Base-by-base conservation (phyloP, 2,888 invertebrate genomes). In the Melanostoma mellinum region DNA sequence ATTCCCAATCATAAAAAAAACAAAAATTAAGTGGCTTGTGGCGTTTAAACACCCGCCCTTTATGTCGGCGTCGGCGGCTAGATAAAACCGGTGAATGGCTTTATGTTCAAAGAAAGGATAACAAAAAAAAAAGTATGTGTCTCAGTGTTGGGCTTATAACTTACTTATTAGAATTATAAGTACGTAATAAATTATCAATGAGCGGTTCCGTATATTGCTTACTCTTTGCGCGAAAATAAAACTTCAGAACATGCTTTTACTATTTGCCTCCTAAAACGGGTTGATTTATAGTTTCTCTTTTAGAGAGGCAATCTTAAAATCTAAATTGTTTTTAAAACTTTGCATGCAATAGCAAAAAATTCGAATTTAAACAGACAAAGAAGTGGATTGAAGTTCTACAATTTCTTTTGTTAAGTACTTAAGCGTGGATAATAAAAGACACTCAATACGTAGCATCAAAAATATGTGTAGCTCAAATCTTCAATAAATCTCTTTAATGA, bases 401-500 rank as follows among this genome's bases (percentile, higher is more conserved):
- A 20, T 20, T 20, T 20, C 20, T 20, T 20, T 20, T 20, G 20
- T 20, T 20, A 20, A 20, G 33, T 35, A 8, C 5, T 38, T n/a
- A 48, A 63, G 55, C 35, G 71, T 55, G 69, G 61, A 56, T 48
- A 76, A 69, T 63, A 42, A 5, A 20, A n/a, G 30, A 67, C 33
- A 44, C 32, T 50, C 35, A 36, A 52, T 72, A 58, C 10, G 42
- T 46, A 55, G 61, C 20, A 20, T 40, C 6, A 50, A 56, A 55
- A 35, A 40, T 63, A 9, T 10, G 56, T 78, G 52, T 33, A 73
- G 58, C 60, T 67, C 33, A 60, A 74, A 58, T 50, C 38, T 36
- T 50, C 42, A 50, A 74, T 74, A 79, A 74, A 79, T 74, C 79
- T 60, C 10, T 68, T 79, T 79, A 60, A 79, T 63, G 50, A 55